Conservation (phyloP, 1,140 invertebrate genomes). For the Agraylea sexmaculata region DNA sequence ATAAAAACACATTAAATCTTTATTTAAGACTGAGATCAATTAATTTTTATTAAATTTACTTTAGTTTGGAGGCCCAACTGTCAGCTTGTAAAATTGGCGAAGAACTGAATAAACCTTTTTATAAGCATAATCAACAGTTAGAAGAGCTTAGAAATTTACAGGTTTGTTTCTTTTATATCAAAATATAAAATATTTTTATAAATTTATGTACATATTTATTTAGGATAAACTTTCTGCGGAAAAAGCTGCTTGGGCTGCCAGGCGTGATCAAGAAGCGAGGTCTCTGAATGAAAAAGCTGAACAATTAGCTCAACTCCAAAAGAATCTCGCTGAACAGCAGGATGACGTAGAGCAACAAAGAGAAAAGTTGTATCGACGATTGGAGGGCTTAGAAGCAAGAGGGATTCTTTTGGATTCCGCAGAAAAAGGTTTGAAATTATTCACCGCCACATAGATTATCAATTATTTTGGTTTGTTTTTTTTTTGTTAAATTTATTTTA, state of each 20-base stretch:
- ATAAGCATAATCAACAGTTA: conserved; percentile 58
- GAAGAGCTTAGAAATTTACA: conserved; percentile 63
- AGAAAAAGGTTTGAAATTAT: conserved; percentile 11
- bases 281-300: conserved; percentile 16
- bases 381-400: conserved; percentile 64
- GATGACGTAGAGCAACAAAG: conserved; percentile 74
- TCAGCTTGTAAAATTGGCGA: conserved; percentile 34
- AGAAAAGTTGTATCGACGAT: conserved; percentile 72
- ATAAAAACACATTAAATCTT: neutral
- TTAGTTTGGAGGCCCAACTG: conserved; percentile 52
- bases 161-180: conserved; percentile 28
- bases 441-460: neutral
- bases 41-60: conserved; percentile 13
- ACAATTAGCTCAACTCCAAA: conserved; percentile 29
- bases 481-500: neutral
- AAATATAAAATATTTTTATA: neutral
- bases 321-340: conserved; percentile 53
- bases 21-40: conserved; percentile 1
- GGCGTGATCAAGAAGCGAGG: conserved; percentile 31
- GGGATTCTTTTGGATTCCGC: conserved; percentile 42
- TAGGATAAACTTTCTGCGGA: conserved; percentile 70
- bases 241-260: conserved; percentile 60
- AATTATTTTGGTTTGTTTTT: conserved; percentile 4
- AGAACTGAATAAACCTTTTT: conserved; percentile 40
- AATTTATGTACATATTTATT: conserved; percentile 34